Base-by-base conservation (phyloP, 2,113 vertebrate species). In the Carassius carassius region DNA sequence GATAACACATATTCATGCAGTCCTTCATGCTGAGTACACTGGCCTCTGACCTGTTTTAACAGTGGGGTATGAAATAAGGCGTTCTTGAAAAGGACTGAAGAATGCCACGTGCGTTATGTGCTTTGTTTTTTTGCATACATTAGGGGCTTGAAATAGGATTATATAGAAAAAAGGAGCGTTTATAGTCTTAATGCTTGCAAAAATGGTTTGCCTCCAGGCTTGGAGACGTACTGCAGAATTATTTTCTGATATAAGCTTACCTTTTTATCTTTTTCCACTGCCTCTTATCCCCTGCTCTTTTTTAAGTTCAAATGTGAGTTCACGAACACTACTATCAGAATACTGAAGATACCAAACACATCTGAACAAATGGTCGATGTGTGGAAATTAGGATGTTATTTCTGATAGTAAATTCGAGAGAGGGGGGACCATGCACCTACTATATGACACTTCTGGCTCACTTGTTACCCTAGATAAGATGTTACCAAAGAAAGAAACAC, bases 341-440 rank as follows among this genome's bases (percentile, higher is more conserved):
- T 84, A 69, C 65, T 70, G 37, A 65, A 78, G 77, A 84, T 78
- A 69, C 83, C 17, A 21, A 78, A 78, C 75, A 84, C 83, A 84
- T 84, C 82, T 84, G 65, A 51, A 78, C 83, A 78, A 84, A 84
- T 84, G 83, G 58, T 29, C 21, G 29, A 77, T 78, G 44, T 56
- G 80, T 47, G 63, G 80, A 56, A 70, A 73, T n/a, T 17, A 60
- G 76, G 19, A 78, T 13, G 54, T 60, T 23, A 58, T 78, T 78
- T 60, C 54, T 60, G 54, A 78, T 60, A 7, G 54, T n/a, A 37
- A 78, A 70, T 70, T 70, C 16, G 41, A 41, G 35, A 41, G 16
- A 37, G 67, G 17, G 4, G 63, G 67, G 32, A 21, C 21, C 35
- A 41, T 21, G 35, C 17, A 37, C 35, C 17, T 21, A 29, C 17